Base-by-base conservation (phyloP, 2,888 invertebrate genomes). In the Tuta absoluta region DNA sequence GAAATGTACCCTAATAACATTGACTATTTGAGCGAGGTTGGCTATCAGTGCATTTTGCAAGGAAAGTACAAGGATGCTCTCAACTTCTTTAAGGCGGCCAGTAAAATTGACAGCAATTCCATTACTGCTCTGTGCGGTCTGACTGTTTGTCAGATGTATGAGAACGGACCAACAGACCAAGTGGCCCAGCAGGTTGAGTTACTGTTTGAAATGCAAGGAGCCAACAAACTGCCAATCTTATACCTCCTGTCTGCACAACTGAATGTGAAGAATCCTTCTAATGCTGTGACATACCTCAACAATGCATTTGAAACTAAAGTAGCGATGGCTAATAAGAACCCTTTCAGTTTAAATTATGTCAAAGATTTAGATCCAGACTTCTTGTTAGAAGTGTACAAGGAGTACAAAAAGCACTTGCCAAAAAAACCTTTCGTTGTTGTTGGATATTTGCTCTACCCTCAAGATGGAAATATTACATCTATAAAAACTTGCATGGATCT, bases 111-210 rank as follows among this genome's bases (percentile, higher is more conserved):
- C 77, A 96, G 96, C 72, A 95, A 96, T 45, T 96, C 96, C 21
- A 94, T 97, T 33, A 89, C 93, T 21, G 96, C 97, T 0, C 86
- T 98, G 0, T 93, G 95, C 83, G 98, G 98, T 0, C 88, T 98
- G 61, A 96, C 98, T 12, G 86, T 95, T 4, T 97, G 98, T 81
- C 97, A 98, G 82, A 91, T 97, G 73, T 85, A 93, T 66, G 95
- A 97, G 72, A 93, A 93, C 76, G 95, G 96, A 33, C 89, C 92
- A 0, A 93, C 93, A 2, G 95, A 95, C 45, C 94, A 96, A 75
- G 95, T 97, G 0, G 93, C 94, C 11, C 96, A 97, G 73, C 98
- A 99, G 86, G 92, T 98, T 41, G 96, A 98, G 73, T 95, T 98
- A 74, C 89, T 98, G 1, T 93, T 95, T 78, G 97, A 98, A 85